These are phyloP conservation scores for Hydractinia echinata DNA, from an alignment of 30 jellyfish, hydroid and myxozoan species.

Conservation along the genomic window DNA sequence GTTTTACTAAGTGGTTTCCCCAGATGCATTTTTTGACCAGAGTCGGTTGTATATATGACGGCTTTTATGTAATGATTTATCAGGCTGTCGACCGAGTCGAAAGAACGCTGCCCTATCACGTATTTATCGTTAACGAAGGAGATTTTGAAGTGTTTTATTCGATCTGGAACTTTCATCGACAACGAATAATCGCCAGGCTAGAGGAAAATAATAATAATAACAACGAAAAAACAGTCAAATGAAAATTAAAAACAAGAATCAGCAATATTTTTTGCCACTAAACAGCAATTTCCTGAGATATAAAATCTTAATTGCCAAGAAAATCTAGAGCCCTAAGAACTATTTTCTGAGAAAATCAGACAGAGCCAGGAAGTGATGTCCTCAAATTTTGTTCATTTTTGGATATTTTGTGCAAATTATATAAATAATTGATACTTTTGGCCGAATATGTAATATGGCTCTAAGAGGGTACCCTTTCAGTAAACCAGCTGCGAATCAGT, in stretches of 20 bases:
- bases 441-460: too few relatives aligned
- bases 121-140: conserved; percentile 43
- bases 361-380: too few relatives aligned
- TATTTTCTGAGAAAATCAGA: too few relatives aligned
- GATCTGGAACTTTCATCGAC: conserved; percentile 70
- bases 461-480: too few relatives aligned
- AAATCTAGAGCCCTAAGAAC: too few relatives aligned
- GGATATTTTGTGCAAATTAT: too few relatives aligned
- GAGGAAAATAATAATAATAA: background rate
- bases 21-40: conserved; percentile 64
- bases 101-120: conserved; percentile 80
- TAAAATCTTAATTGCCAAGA: too few relatives aligned
- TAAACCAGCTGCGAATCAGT: too few relatives aligned
- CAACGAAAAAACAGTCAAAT: background rate
- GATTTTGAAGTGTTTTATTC: conserved; percentile 74
- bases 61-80: conserved; percentile 57
- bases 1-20: conserved; percentile 66
- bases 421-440: too few relatives aligned
- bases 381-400: too few relatives aligned
- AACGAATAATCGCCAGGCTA: conserved; percentile 85
- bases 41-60: conserved; percentile 79
- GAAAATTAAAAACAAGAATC: background rate
- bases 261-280: too few relatives aligned
- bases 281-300: too few relatives aligned
- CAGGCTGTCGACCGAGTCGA: conserved; percentile 65